Evolutionary conservation across 2,113 vertebrate genomes (phyloP), one percentile per base, ranked within the genome.

Genomic region (Atrichornis clamosus): DNA sequence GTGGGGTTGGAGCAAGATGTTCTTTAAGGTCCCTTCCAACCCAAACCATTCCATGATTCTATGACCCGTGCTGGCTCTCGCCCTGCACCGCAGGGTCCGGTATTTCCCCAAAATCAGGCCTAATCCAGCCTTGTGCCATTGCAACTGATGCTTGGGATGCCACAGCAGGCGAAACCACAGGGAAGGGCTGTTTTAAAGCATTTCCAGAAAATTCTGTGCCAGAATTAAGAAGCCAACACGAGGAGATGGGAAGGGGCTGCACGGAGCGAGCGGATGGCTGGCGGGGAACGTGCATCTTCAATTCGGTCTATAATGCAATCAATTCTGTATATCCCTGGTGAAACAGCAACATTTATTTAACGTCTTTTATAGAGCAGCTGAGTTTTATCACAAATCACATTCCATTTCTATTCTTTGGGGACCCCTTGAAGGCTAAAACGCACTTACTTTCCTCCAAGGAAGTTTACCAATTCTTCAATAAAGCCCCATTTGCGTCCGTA

Each of bases 351-450:
- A 98, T 98, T 98, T 98, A 98, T 98, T 98, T 98, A 98, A 98
- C 97, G 96, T 98, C 98, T 98, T 98, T 98, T 98, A 98, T 98
- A 97, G 98, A 98, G 98, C 98, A 98, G 98, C 98, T 97, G 98
- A 98, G 98, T 98, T 98, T 98, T 98, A 98, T 98, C 98, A 98
- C 98, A 98, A 98, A 98, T 98, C 98, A 97, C 98, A 98, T 98
- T 97, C 97, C 97, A 97, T 97, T 98, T 98, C 97, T 97, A 97
- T 98, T 97, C 98, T 97, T 95, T 30, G 32, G 98, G 98, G 98
- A 98, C 97, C 97, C 97, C 97, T 98, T 97, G 97, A 97, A 98
- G 98, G 97, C 98, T 98, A 97, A 98, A 98, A 98, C 69, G 97
- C 98, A 97, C 98, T 98, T 98, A 97, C 97, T 98, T 98, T 97